Base-by-base conservation (phyloP, 1,140 invertebrate species). In the fruit fly (Drosophila melanogaster) region DNA sequence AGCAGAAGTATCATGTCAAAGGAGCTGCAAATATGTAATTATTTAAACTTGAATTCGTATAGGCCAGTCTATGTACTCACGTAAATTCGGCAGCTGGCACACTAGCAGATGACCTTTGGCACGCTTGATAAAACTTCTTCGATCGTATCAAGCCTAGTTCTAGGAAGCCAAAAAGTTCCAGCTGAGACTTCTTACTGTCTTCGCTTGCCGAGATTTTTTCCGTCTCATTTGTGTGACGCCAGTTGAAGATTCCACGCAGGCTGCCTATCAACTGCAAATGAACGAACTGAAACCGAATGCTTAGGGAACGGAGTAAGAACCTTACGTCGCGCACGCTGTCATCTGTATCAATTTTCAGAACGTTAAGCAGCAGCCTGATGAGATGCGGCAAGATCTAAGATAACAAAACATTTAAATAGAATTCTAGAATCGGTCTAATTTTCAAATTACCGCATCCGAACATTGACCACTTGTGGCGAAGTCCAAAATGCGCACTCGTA, bases 1-100 rank as follows among this genome's bases (percentile, higher is more conserved):
- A 93, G 73, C 19, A 93, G 53, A 54, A 93, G 76, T 12, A 93
- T 65, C 12, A 93, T 79, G 77, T 93, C 93, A 10, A 93, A 84
- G 0, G 93, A 87, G 62, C 93, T 93, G 54, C 43, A 2, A 17
- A 7, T 12, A 10, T 5, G 22, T 24, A 50, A 5, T 33, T 33
- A 44, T 71, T n/a, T 44, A 66, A 41, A 1, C 35, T 24, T 0
- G 7, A 3, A 7, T 55, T 14, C 14, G 4, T 3, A 1, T 19
- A 14, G 8, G 11, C 40, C 2, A 17, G 10, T 10, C 4, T 0
- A 2, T 0, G 0, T 0, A 19, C 70, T 26, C 35, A 90, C 90
- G 51, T 90, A 19, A 86, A 85, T 43, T 51, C 66, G 1, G 24
- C 50, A 3, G 67, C 69, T 0, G 83, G 50, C 54, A 91, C 58